phyloP scores from a whole-genome alignment of 2,797 vertebrate species.

The Ptychobarbus kaznakovi region DNA sequence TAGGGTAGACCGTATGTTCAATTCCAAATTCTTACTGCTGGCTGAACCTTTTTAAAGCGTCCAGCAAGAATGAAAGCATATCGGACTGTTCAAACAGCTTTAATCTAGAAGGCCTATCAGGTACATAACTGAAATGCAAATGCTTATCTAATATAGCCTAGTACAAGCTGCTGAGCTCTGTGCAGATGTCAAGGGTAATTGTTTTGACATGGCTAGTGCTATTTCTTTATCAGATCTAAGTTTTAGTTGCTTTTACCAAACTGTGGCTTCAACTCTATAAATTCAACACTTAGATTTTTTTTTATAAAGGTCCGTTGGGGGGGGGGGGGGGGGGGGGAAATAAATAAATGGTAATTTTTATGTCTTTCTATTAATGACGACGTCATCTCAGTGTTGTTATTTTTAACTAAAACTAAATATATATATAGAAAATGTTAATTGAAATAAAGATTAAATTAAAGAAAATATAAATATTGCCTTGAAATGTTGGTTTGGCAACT shows the following conservation, averaged over 20 bases:
- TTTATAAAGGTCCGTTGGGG: neutral
- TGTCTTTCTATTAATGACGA: neutral
- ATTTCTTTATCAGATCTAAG: slow-evolving; percentile 46
- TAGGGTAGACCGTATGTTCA: neutral
- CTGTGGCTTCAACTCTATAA: neutral
- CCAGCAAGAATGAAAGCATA: slow-evolving; percentile 4
- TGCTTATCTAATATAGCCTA: slow-evolving; percentile 4
- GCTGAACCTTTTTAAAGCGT: neutral
- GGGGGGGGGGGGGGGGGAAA: neutral
- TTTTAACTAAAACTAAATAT: neutral
- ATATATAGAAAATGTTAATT: no score
- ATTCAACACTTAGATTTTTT: slow-evolving; percentile 15
- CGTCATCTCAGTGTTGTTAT: neutral
- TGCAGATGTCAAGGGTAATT: slow-evolving; percentile 13
- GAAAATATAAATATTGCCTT: neutral
- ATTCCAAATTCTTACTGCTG: neutral
- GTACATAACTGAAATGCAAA: slow-evolving; percentile 52
- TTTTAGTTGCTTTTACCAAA: slow-evolving; percentile 19
- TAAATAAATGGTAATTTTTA: neutral
- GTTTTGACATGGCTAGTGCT: slow-evolving; percentile 35
- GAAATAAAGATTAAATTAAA: neutral
- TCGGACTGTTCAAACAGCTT: neutral
- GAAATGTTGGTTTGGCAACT: neutral
- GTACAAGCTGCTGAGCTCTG: slow-evolving; percentile 26
- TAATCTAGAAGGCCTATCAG: slow-evolving; percentile 44